Percentiles rank a stretch among this genome's conserved stretches.
These are phyloP conservation scores for Epinotia demarniana DNA, from an alignment of 2,888 invertebrate species.

Conservation along the genomic window DNA sequence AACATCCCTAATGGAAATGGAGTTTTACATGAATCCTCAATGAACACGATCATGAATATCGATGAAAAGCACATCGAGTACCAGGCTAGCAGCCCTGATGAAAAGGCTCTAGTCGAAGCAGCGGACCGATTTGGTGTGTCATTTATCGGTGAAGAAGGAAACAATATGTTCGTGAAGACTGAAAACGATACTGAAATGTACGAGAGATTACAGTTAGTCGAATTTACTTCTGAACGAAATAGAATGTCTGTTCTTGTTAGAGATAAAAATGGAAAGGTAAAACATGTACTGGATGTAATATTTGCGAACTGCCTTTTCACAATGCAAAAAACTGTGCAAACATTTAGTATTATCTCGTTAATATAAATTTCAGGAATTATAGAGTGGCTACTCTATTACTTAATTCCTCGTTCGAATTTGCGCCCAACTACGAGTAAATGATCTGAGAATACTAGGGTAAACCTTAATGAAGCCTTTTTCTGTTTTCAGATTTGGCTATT, in stretches of 20 bases:
- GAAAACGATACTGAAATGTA: constrained; percentile 79
- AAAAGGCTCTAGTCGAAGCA: constrained; percentile 96
- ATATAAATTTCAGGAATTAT: too few relatives aligned
- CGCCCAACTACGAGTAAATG: neutral
- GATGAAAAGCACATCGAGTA: constrained; percentile 71
- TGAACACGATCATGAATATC: constrained; percentile 61
- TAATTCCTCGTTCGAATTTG: neutral
- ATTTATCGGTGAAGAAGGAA: constrained; percentile 88
- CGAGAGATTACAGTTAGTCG: constrained; percentile 90
- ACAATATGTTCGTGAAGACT: constrained; percentile 86
- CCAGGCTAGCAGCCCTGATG: constrained; percentile 96
- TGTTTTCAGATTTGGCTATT: constrained; percentile 86
- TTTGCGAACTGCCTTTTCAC: neutral
- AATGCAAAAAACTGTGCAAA: neutral
- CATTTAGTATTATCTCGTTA: too few relatives aligned
- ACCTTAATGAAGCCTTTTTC: neutral
- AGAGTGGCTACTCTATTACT: too few relatives aligned
- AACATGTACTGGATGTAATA: neutral
- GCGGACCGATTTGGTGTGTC: constrained; percentile 91
- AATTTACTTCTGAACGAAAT: constrained; percentile 95
- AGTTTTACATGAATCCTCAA: constrained; percentile 55
- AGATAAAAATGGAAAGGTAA: constrained; percentile 85
- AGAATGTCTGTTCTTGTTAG: constrained; percentile 96
- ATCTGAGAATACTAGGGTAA: too few relatives aligned
- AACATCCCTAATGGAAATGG: constrained; percentile 46